Evolutionary conservation across 1,140 invertebrate species (phyloP).

Genomic region (Sitodiplosis mosellana): DNA sequence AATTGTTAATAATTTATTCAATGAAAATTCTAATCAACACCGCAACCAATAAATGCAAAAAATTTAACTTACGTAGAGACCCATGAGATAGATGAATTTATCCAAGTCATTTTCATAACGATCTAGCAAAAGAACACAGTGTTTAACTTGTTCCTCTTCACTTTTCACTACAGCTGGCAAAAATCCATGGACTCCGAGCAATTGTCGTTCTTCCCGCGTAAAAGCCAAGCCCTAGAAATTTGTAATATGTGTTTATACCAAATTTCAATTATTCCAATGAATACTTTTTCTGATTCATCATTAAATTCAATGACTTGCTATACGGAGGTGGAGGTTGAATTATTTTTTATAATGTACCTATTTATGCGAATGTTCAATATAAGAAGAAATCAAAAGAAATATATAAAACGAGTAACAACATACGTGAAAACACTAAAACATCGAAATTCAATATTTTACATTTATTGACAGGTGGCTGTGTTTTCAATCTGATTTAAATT

Average conservation of each 20-base stretch:
- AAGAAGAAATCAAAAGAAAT: neutral
- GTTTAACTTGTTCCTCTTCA: slow-evolving; percentile 64
- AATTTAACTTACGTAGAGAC: slow-evolving; percentile 38
- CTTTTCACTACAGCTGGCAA: slow-evolving; percentile 60
- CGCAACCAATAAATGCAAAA: slow-evolving; percentile 3
- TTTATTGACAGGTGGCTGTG: neutral
- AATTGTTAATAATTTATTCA: slow-evolving; percentile 1
- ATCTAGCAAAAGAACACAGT: slow-evolving; percentile 49
- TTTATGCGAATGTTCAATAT: neutral
- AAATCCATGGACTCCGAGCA: slow-evolving; percentile 66
- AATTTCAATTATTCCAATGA: neutral
- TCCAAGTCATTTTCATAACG: slow-evolving; percentile 54
- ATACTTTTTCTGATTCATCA: neutral
- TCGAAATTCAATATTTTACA: too few relatives aligned
- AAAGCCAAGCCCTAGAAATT: slow-evolving; percentile 64
- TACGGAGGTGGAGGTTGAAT: neutral
- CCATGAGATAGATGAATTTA: slow-evolving; percentile 62
- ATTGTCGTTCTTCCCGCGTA: slow-evolving; percentile 61
- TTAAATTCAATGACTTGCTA: neutral
- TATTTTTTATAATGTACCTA: neutral
- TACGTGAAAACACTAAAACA: too few relatives aligned
- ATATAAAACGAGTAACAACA: neutral
- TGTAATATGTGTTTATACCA: neutral
- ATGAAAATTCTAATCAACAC: neutral
- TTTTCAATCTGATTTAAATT: neutral